phyloP scores from a whole-genome alignment of 2,888 invertebrate species.

The Callosobruchus maculatus region DNA sequence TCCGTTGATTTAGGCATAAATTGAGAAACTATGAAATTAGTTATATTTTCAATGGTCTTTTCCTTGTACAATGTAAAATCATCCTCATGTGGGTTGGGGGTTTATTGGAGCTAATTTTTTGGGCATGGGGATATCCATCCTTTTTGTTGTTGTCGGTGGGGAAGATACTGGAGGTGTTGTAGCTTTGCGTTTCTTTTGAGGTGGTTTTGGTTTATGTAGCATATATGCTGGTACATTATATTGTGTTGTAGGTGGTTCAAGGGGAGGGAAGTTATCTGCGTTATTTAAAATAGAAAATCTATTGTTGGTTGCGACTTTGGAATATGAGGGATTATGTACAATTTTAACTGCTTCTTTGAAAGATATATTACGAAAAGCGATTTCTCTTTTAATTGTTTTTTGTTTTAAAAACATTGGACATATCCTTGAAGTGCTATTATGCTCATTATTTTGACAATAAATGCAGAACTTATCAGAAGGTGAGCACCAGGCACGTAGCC shows the following conservation, averaged over 20 bases:
- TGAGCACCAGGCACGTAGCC: too few relatives aligned
- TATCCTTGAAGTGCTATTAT: not conserved
- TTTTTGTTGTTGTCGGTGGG: not conserved
- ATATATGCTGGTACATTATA: not conserved
- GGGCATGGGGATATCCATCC: not conserved
- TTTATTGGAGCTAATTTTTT: not conserved
- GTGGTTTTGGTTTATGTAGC: not conserved
- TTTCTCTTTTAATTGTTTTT: not conserved
- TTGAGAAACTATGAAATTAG: too few relatives aligned
- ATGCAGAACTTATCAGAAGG: not conserved
- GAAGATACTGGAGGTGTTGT: not conserved
- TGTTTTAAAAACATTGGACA: not conserved
- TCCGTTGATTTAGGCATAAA: too few relatives aligned
- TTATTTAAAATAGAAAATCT: not conserved
- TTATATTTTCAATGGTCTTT: not conserved
- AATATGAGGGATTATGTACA: not conserved
- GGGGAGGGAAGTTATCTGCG: not conserved
- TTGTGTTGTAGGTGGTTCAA: too few relatives aligned
- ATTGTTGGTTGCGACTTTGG: not conserved
- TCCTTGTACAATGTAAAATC: not conserved
- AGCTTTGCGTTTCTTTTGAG: not conserved
- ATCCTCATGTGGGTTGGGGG: not conserved
- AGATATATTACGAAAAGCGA: not conserved
- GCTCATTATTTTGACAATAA: not conserved
- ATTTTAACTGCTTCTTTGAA: not conserved